Base-by-base conservation (phyloP, 2,888 invertebrate genomes). In the Pseudococcus jackbeardsleyi region DNA sequence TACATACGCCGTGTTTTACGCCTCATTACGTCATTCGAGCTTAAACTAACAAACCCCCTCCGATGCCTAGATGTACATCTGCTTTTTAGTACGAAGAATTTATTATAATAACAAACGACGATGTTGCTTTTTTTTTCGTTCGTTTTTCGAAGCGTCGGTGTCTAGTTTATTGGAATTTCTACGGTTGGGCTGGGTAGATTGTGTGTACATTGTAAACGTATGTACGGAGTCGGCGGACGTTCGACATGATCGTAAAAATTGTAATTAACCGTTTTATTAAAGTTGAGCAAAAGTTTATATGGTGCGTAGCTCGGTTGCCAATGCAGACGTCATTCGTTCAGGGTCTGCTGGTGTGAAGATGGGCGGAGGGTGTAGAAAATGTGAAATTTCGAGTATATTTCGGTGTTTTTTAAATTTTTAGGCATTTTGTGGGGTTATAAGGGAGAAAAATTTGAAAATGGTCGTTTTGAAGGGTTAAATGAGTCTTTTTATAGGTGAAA, bases 11-110 rank as follows among this genome's bases (percentile, higher is more conserved):
- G 72, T 72, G 72, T 72, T 72, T 72, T 33, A 72, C 72, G 72
- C 72, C 72, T 72, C 72, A 72, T 72, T 72, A 72, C 72, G 72
- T 72, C 72, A 72, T 17, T 72, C 33, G 72, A 33, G 72, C 72
- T 72, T 72, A 72, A 33, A 33, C 72, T 72, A 72, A 72, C 72
- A 72, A 72, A 72, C 72, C 72, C 33, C 19, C 26, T 26, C 22
- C 22, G 64, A 11, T 11, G 6, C 1, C 22, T 7, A 22, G 19
- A 22, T 64, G 22, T 4, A 8, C 72, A 72, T 72, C 72, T 72
- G 72, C 72, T 33, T 33, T 33, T 64, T 64, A 64, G 11, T 68
- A 68, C 72, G 33, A 72, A 17, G 72, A 33, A 72, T 72, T 72
- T 72, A 72, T 72, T 72, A 72, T 17, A 33, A 72, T 72, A 72